Evolutionary conservation across 2,113 vertebrate species (phyloP).

Genomic region (Atherinomorus stipes): DNA sequence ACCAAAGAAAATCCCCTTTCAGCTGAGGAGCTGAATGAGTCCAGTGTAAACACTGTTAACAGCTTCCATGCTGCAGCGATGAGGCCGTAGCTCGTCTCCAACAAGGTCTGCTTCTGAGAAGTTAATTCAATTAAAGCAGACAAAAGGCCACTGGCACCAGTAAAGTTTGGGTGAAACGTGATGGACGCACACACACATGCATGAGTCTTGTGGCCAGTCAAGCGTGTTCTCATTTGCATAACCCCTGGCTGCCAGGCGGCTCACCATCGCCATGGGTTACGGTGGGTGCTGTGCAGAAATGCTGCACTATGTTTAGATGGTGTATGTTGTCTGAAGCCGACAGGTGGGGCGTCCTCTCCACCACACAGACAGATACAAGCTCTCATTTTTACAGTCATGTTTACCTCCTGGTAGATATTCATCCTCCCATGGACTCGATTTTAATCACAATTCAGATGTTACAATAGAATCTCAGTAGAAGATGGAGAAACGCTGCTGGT

Average conservation of each 20-base stretch:
- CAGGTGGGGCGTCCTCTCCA: conserved; percentile 29
- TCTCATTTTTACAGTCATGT: not conserved
- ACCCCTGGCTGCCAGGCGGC: conserved; percentile 47
- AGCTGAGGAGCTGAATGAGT: conserved; percentile 27
- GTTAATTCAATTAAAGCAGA: conserved; percentile 74
- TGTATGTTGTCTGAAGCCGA: conserved; percentile 35
- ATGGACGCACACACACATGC: conserved; percentile 20
- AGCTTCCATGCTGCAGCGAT: conserved; percentile 30
- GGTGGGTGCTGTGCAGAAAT: conserved; percentile 49
- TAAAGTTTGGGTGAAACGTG: conserved; percentile 67
- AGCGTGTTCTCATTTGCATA: conserved; percentile 67
- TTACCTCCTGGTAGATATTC: not conserved
- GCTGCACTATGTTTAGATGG: conserved; percentile 24
- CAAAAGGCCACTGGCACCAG: conserved; percentile 68
- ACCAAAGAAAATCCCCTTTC: conserved; percentile 15
- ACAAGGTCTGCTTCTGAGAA: conserved; percentile 58
- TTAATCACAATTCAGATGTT: not conserved
- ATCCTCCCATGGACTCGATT: not conserved
- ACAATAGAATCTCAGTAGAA: too few species aligned
- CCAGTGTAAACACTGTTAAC: conserved; percentile 60
- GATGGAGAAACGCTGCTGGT: too few species aligned
- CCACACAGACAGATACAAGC: conserved; percentile 37
- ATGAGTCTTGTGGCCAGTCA: conserved; percentile 46
- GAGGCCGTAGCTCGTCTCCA: conserved; percentile 49
- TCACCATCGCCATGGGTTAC: conserved; percentile 63